Conservation (phyloP, 2,797 vertebrate species). For the Falco novaeseelandiae region DNA sequence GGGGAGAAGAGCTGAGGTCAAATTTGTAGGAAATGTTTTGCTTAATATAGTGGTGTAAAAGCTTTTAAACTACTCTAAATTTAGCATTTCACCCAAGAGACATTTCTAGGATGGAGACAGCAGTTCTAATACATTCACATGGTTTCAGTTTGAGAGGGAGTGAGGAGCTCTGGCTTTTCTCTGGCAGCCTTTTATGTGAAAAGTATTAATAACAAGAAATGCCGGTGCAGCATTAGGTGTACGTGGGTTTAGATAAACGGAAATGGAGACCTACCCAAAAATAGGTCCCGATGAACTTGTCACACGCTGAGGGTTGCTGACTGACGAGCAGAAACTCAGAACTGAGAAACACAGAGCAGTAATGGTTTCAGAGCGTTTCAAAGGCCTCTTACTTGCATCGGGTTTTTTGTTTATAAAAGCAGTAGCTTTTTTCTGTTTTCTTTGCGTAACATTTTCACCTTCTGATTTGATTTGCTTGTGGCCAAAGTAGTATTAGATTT, state of each 20-base stretch:
- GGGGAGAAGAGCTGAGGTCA: neutral
- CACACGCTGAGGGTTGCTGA: neutral
- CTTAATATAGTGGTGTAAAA: neutral
- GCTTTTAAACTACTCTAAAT: neutral
- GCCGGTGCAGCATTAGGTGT: neutral
- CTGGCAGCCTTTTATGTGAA: neutral
- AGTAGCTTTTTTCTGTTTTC: neutral
- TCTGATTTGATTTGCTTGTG: neutral
- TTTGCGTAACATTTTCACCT: neutral
- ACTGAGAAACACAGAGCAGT: neutral
- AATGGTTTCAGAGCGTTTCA: neutral
- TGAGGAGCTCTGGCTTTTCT: neutral
- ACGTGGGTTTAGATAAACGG: accelerated
- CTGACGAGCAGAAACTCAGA: neutral
- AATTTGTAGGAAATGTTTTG: neutral
- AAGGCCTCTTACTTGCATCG: neutral
- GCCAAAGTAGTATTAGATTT: neutral
- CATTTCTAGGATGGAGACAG: neutral
- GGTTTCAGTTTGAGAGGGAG: neutral
- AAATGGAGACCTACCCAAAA: neutral
- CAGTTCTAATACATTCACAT: neutral
- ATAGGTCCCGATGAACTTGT: neutral
- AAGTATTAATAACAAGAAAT: neutral
- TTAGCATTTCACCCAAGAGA: neutral
- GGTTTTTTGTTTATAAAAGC: neutral